Base-by-base conservation (phyloP, 2,113 vertebrate genomes). In the Aptenodytes forsteri region DNA sequence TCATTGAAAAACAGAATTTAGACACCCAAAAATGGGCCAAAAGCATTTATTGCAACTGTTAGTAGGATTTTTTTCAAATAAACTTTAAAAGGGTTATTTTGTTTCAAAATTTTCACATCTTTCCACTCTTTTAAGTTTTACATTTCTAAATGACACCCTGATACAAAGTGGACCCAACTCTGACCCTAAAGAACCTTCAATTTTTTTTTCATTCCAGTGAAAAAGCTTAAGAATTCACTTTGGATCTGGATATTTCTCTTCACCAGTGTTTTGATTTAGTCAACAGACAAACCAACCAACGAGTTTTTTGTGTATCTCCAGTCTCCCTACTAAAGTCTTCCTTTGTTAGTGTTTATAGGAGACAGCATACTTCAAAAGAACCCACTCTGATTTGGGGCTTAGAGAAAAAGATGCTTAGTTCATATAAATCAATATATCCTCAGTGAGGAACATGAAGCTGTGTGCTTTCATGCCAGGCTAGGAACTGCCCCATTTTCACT, bases 351-450 rank as follows among this genome's bases (percentile, higher is more conserved):
- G 20, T 76, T 84, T 70, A 46, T 30, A 58, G 34, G 56, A 94
- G 29, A 52, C 40, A 95, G 62, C 29, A 62, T 26, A 56, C 47
- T 97, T 89, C 59, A 93, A 85, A 96, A 93, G 49, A 96, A 80
- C 30, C 36, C 46, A 18, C 46, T 70, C 38, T 80, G 66, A 56
- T 73, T 15, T 88, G 64, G 21, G 38, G n/a, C 75, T 91, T 70
- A 69, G n/a, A 85, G 70, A 73, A 87, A 85, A 82, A 83, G 66
- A 80, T 47, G 70, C 40, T 95, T 84, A 65, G 50, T 66, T 95
- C 70, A 55, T 69, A 95, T 22, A 83, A 97, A 96, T 95, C 96
- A 95, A 91, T 95, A 83, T 15, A 50, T 5, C 38, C 88, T 85
- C 84, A 66, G 49, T 44, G 23, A 96, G 44, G 66, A 95, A 93